phyloP scores from a whole-genome alignment of 2,888 invertebrate genomes.

The Cyclophora punctaria region DNA sequence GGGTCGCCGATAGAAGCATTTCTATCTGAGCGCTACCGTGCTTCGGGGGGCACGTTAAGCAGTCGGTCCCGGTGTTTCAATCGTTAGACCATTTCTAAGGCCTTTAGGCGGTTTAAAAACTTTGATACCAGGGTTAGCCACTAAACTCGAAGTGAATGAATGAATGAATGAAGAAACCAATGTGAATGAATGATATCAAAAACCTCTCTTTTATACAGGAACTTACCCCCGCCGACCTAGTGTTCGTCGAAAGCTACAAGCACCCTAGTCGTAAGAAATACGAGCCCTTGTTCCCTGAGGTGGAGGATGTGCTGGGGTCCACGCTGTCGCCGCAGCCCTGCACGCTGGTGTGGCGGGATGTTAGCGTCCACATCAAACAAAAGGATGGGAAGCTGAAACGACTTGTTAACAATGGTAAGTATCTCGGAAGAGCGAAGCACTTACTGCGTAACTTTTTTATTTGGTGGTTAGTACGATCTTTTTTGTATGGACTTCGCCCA shows the following conservation, averaged over 20 bases:
- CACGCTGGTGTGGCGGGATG: constrained; percentile 86
- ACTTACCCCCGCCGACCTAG: constrained; percentile 29
- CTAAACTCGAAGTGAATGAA: no score
- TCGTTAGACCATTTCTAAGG: no score
- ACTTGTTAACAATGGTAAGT: constrained; percentile 83
- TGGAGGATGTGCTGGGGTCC: constrained; percentile 70
- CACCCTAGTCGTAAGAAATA: constrained; percentile 30
- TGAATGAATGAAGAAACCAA: no score
- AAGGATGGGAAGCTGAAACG: constrained; percentile 76
- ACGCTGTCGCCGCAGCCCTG: constrained; percentile 76
- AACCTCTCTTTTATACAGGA: constrained; percentile 27
- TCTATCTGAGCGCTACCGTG: no score
- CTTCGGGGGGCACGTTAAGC: no score
- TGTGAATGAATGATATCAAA: no score
- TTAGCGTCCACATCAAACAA: constrained; percentile 80
- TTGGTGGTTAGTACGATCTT: no score
- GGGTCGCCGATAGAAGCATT: no score
- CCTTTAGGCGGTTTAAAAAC: no score
- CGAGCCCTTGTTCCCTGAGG: constrained; percentile 46
- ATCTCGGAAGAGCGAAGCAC: background rate
- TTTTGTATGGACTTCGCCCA: background rate
- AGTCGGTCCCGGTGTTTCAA: no score
- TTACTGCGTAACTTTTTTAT: background rate
- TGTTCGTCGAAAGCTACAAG: constrained; percentile 24
- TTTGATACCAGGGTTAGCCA: no score